Evolutionary conservation across 2,797 vertebrate species (phyloP), one percentile per base, ranked within the genome.

Genomic region (Alosa sapidissima): DNA sequence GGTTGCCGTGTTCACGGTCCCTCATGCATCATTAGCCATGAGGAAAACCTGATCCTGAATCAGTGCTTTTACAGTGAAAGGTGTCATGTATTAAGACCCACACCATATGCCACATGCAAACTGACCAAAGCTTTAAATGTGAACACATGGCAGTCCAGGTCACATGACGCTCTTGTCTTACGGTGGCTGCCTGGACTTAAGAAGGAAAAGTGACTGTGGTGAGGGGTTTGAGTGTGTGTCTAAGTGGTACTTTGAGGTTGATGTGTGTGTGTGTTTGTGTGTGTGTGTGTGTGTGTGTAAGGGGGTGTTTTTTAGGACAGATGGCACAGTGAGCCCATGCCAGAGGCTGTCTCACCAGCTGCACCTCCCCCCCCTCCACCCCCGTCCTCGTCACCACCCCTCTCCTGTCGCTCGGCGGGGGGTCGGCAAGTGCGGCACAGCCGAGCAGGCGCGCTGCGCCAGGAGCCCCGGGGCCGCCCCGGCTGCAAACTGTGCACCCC

Each of bases 281-380:
- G 65, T 72, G 65, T 28, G 65, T 72, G 13, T 16, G 72, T 78
- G 75, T 78, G 72, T 78, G 58, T 78, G 72, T 6, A 21, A 16
- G 72, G 72, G 72, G 72, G 84, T 60, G 83, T 82, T 81, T 62
- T 16, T 47, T 19, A 78, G 72, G 92, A 95, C 93, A 94, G 95
- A 95, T 93, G 95, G 94, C 90, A 91, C 93, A 91, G 92, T 93
- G 94, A 95, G 90, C 90, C 94, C 92, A 90, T 92, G 94, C 94
- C 93, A 91, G 90, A 92, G 93, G 94, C 93, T 93, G 93, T 89
- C 88, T 91, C 89, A 94, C 89, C 93, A 94, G 94, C 94, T 96
- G 94, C 90, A 95, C 93, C 54, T 47, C 55, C 16, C 19, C 87
- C 87, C 87, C 90, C 82, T 91, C 92, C 86, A 88, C 91, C 92